Evolutionary conservation across 2,888 invertebrate genomes (phyloP).

Genomic region (Cheilosia pagana): DNA sequence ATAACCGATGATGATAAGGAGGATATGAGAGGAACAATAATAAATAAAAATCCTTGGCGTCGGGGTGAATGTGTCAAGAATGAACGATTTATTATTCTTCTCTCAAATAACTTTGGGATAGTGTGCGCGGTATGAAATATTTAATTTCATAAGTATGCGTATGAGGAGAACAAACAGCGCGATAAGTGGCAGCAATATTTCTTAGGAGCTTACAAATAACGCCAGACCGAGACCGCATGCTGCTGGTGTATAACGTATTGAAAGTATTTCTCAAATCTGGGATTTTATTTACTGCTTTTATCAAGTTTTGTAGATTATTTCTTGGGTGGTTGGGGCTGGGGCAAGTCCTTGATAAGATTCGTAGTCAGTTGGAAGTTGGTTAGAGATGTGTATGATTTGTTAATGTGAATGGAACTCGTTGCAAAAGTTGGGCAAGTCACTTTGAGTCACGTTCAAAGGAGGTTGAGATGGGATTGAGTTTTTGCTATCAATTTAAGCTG

Average conservation of each 20-base stretch:
- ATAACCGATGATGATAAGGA: slow-evolving; percentile 29
- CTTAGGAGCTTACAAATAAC: slow-evolving; percentile 4
- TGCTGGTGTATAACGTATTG: slow-evolving; percentile 20
- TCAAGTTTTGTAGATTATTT: slow-evolving; percentile 10
- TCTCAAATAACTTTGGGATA: slow-evolving; percentile 51
- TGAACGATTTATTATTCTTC: slow-evolving; percentile 64
- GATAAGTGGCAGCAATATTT: slow-evolving; percentile 35
- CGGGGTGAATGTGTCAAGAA: slow-evolving; percentile 57
- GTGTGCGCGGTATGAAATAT: background rate
- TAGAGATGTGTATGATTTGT: background rate
- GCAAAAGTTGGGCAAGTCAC: background rate
- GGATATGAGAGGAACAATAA: slow-evolving; percentile 44
- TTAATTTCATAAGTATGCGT: slow-evolving; percentile 47
- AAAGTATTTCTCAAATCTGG: slow-evolving; percentile 42
- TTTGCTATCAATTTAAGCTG: too few species aligned
- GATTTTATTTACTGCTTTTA: slow-evolving; percentile 29
- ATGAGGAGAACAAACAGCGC: slow-evolving; percentile 16
- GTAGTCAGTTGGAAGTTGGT: background rate
- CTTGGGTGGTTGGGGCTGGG: background rate
- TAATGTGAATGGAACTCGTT: background rate
- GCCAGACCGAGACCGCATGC: slow-evolving; percentile 27
- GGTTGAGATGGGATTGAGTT: too few species aligned
- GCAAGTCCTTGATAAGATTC: slow-evolving; percentile 1
- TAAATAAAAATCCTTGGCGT: slow-evolving; percentile 54
- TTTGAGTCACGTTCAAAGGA: background rate